These are phyloP conservation scores for Cotesia glomerata DNA, from an alignment of 1,140 invertebrate genomes.

Conservation along the genomic window DNA sequence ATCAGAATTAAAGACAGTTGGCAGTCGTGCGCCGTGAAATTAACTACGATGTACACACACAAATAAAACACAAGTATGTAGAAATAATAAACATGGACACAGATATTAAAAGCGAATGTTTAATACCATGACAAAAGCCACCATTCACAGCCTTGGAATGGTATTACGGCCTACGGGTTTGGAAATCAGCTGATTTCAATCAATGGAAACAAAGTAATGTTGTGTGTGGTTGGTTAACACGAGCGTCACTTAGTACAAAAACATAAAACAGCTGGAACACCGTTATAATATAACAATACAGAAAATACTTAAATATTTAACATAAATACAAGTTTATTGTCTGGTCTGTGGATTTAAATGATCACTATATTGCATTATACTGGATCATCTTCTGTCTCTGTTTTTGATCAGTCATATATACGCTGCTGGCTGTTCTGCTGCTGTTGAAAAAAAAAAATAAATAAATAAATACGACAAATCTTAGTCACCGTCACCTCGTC, in stretches of 20 bases:
- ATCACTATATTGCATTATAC: no score
- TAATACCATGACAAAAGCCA: neutral
- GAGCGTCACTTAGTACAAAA: constrained; percentile 28
- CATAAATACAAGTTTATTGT: constrained; percentile 40
- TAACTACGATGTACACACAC: neutral
- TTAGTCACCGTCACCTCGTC: no score
- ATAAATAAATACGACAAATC: no score
- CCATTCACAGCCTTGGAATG: constrained; percentile 21
- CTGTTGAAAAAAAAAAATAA: no score
- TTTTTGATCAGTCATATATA: no score
- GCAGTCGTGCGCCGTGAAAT: constrained; percentile 23
- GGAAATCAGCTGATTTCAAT: constrained; percentile 58
- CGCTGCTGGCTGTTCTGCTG: no score
- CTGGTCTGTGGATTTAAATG: neutral
- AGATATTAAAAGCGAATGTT: no score
- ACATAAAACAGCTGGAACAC: constrained; percentile 43
- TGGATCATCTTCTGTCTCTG: no score
- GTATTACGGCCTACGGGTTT: constrained; percentile 25
- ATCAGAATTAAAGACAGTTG: neutral
- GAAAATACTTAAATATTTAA: constrained; percentile 13
- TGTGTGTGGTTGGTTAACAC: constrained; percentile 20
- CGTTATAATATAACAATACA: constrained; percentile 29
- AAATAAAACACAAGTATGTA: no score
- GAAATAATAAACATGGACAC: no score
- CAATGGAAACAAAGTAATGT: constrained; percentile 43